A percentile compares a stretch with the other conserved stretches of the same genome.
These are phyloP conservation scores for Lytechinus variegatus DNA, from an alignment of 35 echinoderm and acorn worm genomes.

Conservation along the genomic window DNA sequence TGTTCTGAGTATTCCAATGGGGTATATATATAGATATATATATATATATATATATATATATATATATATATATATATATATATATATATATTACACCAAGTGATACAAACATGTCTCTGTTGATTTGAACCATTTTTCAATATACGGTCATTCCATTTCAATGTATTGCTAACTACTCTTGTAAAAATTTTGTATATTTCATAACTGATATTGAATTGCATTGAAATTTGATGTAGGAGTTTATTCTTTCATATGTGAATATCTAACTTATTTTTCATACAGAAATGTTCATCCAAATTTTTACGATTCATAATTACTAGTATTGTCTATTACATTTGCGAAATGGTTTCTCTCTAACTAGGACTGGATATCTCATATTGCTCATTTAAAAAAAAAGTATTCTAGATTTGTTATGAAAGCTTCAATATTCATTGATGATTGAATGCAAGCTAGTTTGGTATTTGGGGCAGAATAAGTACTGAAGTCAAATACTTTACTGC, in stretches of 20 bases:
- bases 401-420: too few relatives aligned
- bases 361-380: background rate
- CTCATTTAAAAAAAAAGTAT: too few relatives aligned
- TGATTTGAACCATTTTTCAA: background rate
- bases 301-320: background rate
- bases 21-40: too few relatives aligned
- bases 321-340: background rate
- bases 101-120: background rate
- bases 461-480: background rate
- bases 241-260: too few relatives aligned
- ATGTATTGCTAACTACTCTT: background rate
- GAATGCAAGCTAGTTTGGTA: background rate
- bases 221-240: too few relatives aligned
- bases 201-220: background rate
- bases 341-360: background rate
- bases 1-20: background rate
- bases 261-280: background rate
- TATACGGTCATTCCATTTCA: background rate
- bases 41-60: too few relatives aligned
- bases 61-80: too few relatives aligned
- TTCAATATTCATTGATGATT: background rate
- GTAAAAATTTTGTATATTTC: background rate
- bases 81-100: background rate
- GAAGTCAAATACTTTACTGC: background rate
- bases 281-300: background rate